Conservation (phyloP, 2,113 vertebrate genomes). For the Myodes glareolus region DNA sequence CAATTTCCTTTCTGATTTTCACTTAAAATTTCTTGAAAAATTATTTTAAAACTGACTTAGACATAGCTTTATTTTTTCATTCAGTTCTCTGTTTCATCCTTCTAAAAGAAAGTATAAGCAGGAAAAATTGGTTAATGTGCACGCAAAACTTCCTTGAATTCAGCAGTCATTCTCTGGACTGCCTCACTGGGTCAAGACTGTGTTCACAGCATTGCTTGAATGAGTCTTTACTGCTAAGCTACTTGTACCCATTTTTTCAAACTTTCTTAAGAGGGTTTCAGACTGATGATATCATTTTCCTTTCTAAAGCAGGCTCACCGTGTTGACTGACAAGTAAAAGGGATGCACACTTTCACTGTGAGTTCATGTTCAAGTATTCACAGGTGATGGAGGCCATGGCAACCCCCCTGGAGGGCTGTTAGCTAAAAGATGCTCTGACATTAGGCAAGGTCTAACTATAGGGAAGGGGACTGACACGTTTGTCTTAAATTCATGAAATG, state of each 20-base stretch:
- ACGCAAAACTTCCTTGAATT: not conserved
- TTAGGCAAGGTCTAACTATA: not conserved
- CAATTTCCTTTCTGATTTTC: not conserved
- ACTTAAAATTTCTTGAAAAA: slow-evolving; percentile 7
- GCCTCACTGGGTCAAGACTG: not conserved
- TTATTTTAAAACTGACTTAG: not conserved
- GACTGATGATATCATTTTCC: not conserved
- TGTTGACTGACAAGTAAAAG: not conserved
- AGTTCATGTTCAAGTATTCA: not conserved
- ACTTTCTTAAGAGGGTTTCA: not conserved
- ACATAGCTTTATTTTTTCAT: not conserved
- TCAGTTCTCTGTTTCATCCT: not conserved
- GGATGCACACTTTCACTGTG: not conserved
- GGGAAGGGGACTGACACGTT: not conserved
- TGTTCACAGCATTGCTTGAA: not conserved
- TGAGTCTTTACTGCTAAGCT: not conserved
- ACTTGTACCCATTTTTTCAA: not conserved
- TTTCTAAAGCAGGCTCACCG: not conserved
- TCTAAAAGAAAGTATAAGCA: not conserved
- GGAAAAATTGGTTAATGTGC: not conserved
- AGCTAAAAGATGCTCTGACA: not conserved
- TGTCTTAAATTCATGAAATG: slow-evolving; percentile 7
- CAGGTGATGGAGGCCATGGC: not conserved
- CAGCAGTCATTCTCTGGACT: not conserved
- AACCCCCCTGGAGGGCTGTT: not conserved